Conservation (phyloP, 2,797 vertebrate genomes). For the Oreochromis grahami region DNA sequence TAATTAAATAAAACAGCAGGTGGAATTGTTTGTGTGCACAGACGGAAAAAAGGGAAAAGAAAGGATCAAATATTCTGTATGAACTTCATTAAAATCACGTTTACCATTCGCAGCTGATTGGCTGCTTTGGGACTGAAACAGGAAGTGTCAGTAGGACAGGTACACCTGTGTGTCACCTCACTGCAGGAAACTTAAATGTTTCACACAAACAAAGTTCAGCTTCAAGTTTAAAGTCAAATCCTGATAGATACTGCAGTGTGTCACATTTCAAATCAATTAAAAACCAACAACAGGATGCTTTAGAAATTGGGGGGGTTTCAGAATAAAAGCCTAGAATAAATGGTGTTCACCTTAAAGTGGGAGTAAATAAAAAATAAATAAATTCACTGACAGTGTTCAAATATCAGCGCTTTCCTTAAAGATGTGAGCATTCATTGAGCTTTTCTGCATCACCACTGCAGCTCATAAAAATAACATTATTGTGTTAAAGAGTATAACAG, state of each 20-base stretch:
- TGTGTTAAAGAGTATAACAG: neutral
- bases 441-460: neutral
- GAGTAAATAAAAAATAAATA: neutral
- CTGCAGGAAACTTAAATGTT: neutral
- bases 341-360: neutral
- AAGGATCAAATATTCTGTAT: conserved; percentile 32
- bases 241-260: neutral
- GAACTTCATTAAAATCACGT: conserved; percentile 18
- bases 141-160: neutral
- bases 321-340: neutral
- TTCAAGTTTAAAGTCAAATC: neutral
- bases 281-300: neutral
- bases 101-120: neutral
- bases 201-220: neutral
- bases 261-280: neutral
- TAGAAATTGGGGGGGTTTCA: neutral
- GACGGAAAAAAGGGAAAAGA: neutral
- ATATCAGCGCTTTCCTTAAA: neutral
- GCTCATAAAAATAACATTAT: neutral
- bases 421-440: neutral
- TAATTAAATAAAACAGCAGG: conserved; percentile 69
- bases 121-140: neutral
- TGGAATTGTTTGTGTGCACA: conserved; percentile 36
- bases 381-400: neutral
- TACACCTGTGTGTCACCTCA: neutral